phyloP scores from a whole-genome alignment of 1,140 invertebrate genomes.

The Camponotus pennsylvanicus region DNA sequence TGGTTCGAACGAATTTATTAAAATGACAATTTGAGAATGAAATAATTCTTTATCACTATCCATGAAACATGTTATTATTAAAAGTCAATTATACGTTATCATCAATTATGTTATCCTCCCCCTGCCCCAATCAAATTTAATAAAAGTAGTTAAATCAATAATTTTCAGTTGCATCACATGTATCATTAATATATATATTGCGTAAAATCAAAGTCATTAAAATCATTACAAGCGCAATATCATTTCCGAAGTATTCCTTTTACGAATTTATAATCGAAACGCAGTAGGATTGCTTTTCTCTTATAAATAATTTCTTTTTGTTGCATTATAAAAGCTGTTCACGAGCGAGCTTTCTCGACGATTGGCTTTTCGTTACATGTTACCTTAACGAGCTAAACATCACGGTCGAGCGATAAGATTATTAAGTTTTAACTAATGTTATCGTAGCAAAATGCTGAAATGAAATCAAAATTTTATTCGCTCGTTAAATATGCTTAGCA shows the following conservation, averaged over 20 bases:
- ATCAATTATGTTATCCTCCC: background rate
- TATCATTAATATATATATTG: background rate
- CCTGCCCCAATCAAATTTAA: background rate
- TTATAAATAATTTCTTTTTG: constrained; percentile 30
- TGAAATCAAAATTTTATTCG: constrained; percentile 62
- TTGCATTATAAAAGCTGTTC: constrained; percentile 22
- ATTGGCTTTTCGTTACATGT: background rate
- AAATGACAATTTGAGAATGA: background rate
- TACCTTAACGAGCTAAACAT: constrained; percentile 6
- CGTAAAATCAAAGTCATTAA: background rate
- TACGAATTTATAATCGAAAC: background rate
- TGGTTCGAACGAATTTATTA: background rate
- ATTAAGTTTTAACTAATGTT: constrained; percentile 40
- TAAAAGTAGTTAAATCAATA: constrained; percentile 23
- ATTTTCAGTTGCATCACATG: background rate
- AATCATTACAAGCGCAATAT: background rate
- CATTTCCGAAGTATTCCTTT: constrained; percentile 8
- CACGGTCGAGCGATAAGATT: constrained; percentile 26
- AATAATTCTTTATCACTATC: background rate
- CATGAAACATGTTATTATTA: background rate
- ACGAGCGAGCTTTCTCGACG: background rate
- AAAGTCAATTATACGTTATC: background rate
- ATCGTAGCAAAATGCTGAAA: constrained; percentile 32
- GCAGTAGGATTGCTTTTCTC: background rate
- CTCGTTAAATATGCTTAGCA: constrained; percentile 37